phyloP scores from a whole-genome alignment of 2,888 invertebrate genomes.

The Frankliniella intonsa region DNA sequence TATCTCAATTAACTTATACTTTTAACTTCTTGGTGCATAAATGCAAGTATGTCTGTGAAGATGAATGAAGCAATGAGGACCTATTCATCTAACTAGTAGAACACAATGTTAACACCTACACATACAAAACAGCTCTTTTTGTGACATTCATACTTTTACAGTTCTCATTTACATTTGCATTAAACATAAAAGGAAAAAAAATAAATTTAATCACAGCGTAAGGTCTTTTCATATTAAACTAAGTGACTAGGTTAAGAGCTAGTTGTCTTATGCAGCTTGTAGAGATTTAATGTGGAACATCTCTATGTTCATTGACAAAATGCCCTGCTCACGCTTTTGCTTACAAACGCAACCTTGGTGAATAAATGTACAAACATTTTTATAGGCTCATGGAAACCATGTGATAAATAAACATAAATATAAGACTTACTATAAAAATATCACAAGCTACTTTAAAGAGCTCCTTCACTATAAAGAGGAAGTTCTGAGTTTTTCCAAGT shows the following conservation, averaged over 20 bases:
- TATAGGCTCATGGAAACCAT: constrained; percentile 25
- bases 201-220: constrained; percentile 25
- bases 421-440: constrained; percentile 21
- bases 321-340: not conserved
- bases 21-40: not conserved
- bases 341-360: not conserved
- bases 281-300: too few relatives aligned
- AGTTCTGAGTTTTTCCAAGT: not conserved
- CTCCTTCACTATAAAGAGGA: not conserved
- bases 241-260: constrained; percentile 13
- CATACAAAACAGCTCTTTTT: not conserved
- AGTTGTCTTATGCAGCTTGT: not conserved
- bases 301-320: too few relatives aligned
- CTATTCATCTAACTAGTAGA: not conserved
- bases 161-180: not conserved
- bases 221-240: constrained; percentile 22
- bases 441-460: constrained; percentile 23
- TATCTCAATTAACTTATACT: not conserved
- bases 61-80: not conserved
- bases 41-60: not conserved
- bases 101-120: not conserved
- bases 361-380: constrained; percentile 11
- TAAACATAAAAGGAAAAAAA: not conserved
- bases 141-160: not conserved
- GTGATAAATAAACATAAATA: constrained; percentile 21